These are phyloP conservation scores for Mormyrus lacerda DNA, from an alignment of 2,113 vertebrate species.

Conservation along the genomic window DNA sequence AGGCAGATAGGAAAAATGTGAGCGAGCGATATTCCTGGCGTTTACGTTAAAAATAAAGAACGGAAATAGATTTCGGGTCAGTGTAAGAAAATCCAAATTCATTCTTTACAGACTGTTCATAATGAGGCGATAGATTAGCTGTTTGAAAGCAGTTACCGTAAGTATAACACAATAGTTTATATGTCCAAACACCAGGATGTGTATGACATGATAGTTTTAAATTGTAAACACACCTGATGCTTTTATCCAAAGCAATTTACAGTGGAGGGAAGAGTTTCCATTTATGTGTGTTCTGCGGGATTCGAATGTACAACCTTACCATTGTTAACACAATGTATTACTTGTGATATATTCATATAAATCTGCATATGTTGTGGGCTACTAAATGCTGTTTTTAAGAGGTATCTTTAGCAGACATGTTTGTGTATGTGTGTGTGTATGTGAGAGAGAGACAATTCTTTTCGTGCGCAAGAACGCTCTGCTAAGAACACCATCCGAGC, in stretches of 20 bases:
- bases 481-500: slow-evolving; percentile 15
- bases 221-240: background rate
- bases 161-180: background rate
- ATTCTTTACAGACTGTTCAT: background rate
- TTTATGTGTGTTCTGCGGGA: background rate
- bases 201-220: background rate
- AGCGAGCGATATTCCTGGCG: background rate
- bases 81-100: background rate
- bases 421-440: background rate
- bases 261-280: background rate
- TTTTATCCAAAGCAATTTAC: background rate
- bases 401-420: background rate
- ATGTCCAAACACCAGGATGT: background rate
- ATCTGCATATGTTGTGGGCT: background rate
- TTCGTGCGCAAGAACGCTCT: background rate
- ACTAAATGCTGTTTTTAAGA: background rate
- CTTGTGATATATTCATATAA: background rate
- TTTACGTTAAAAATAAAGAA: background rate
- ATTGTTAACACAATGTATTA: background rate
- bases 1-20: background rate
- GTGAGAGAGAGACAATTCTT: background rate
- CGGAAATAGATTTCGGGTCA: background rate
- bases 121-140: background rate
- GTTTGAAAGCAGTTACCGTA: background rate
- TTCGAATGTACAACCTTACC: background rate